phyloP scores from a whole-genome alignment of 1,140 invertebrate genomes.

The Wasmannia auropunctata region DNA sequence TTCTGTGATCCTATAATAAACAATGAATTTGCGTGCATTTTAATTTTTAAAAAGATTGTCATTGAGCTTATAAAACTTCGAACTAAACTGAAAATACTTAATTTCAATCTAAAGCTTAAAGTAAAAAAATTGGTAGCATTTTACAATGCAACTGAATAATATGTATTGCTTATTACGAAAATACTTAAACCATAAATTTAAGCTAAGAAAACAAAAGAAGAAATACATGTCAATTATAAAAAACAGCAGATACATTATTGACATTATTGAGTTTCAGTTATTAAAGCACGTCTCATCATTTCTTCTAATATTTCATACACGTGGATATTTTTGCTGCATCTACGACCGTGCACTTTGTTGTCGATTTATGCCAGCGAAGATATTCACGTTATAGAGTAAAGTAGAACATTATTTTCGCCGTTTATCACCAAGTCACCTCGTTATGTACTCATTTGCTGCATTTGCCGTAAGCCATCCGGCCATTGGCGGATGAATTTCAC shows the following conservation, averaged over 20 bases:
- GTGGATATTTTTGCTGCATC: background rate
- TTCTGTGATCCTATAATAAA: background rate
- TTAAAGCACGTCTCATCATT: background rate
- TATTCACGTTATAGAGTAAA: constrained; percentile 18
- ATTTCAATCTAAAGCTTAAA: background rate
- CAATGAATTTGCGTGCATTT: background rate
- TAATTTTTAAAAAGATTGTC: background rate
- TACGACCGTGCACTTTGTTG: background rate
- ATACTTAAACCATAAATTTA: background rate
- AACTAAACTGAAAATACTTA: background rate
- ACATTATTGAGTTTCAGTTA: background rate
- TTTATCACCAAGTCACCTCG: constrained; percentile 52
- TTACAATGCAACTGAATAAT: background rate
- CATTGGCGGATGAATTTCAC: constrained; percentile 51
- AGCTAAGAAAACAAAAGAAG: background rate
- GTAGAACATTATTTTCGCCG: constrained; percentile 39
- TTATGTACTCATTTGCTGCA: constrained; percentile 43
- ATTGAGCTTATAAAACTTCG: background rate
- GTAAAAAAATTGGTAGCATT: background rate
- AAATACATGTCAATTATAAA: background rate
- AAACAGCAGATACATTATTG: background rate
- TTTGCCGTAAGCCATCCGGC: constrained; percentile 38
- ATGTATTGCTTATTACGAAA: background rate
- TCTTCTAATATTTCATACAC: background rate
- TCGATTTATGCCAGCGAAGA: background rate